These are phyloP conservation scores for Himalopsyche kuldschensis DNA, from an alignment of 2,888 invertebrate species.

Conservation along the genomic window DNA sequence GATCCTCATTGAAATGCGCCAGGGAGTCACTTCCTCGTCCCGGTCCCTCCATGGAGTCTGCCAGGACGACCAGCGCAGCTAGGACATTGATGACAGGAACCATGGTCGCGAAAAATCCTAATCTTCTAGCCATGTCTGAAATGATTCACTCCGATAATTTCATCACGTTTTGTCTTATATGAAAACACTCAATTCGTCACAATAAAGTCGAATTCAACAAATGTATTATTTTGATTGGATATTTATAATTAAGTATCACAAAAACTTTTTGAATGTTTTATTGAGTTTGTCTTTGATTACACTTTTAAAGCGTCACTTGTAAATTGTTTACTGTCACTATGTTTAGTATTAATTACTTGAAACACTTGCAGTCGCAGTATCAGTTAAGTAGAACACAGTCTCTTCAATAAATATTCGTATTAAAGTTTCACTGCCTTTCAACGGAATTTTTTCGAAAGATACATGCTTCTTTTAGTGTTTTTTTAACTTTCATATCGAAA, in stretches of 20 bases:
- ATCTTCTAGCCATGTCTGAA: neutral
- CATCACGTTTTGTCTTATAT: neutral
- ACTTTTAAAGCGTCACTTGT: too few species aligned
- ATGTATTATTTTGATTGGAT: too few species aligned
- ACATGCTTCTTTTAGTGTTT: neutral
- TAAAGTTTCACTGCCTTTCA: neutral
- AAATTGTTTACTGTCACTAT: too few species aligned
- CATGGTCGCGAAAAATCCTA: neutral
- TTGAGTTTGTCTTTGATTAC: too few species aligned
- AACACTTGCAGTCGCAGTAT: too few species aligned
- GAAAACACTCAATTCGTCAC: neutral
- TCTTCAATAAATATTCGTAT: neutral
- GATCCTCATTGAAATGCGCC: constrained; percentile 12
- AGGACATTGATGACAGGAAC: neutral
- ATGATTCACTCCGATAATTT: neutral
- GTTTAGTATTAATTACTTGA: too few species aligned
- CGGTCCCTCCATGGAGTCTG: constrained; percentile 5
- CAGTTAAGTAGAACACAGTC: neutral
- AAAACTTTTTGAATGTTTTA: too few species aligned
- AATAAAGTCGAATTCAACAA: too few species aligned
- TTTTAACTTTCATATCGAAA: neutral
- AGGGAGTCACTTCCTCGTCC: neutral
- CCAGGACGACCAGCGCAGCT: neutral
- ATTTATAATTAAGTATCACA: too few species aligned
- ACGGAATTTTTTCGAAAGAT: neutral